These are phyloP conservation scores for Tenthredo scrophulariae DNA, from an alignment of 2,888 invertebrate genomes.

Conservation along the genomic window DNA sequence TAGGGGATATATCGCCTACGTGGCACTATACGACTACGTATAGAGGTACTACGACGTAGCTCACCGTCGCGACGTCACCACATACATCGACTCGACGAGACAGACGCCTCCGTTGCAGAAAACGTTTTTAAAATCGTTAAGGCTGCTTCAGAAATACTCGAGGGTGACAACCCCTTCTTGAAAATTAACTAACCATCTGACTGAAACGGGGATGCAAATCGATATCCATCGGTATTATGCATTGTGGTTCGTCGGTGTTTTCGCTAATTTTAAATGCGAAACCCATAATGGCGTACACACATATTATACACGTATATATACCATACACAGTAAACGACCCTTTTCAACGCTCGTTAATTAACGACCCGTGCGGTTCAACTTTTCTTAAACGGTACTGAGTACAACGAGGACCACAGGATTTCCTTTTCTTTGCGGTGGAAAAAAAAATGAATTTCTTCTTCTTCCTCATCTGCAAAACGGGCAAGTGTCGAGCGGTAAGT, in stretches of 20 bases:
- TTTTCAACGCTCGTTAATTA: neutral
- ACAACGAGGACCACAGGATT: neutral
- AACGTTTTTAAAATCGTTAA: neutral
- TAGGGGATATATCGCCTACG: neutral
- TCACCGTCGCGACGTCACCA: neutral
- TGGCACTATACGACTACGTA: neutral
- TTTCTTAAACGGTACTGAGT: too few relatives aligned
- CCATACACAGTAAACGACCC: neutral
- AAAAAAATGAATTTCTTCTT: neutral
- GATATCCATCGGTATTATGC: neutral
- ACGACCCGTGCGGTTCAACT: neutral
- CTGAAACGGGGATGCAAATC: neutral
- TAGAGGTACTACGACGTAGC: neutral
- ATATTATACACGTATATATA: neutral
- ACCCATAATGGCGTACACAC: neutral
- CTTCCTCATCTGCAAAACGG: neutral
- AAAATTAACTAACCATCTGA: neutral
- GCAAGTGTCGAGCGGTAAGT: neutral
- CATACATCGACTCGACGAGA: neutral
- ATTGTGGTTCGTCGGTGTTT: neutral
- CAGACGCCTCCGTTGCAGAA: slow-evolving; percentile 4
- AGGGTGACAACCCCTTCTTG: neutral
- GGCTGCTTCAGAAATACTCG: neutral
- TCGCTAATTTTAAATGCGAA: neutral
- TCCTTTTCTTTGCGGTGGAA: neutral